These are phyloP conservation scores for Gymnobelideus leadbeateri DNA, from an alignment of 2,113 vertebrate species.

Conservation along the genomic window DNA sequence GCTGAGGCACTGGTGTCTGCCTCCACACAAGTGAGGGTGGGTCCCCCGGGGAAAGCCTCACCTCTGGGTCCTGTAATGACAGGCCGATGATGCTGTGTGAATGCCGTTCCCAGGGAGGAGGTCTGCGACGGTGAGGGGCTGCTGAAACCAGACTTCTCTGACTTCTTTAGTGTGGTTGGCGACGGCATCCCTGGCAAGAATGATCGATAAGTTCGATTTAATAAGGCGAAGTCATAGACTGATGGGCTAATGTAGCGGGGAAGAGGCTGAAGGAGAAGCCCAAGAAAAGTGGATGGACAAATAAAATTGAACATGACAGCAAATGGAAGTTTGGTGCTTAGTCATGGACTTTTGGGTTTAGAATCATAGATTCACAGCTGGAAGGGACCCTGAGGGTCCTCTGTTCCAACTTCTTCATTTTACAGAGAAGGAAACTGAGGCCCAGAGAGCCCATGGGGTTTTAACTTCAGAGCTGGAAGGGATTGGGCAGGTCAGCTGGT, in stretches of 20 bases:
- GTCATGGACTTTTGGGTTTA: background rate
- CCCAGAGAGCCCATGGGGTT: no score
- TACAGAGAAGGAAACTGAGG: background rate
- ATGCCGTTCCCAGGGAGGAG: slow-evolving; percentile 95
- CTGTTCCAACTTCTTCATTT: background rate
- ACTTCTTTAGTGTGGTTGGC: slow-evolving; percentile 97
- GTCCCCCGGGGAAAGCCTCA: slow-evolving; percentile 86
- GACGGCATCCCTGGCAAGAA: slow-evolving; percentile 97
- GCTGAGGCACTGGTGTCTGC: slow-evolving; percentile 6
- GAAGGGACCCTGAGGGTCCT: background rate
- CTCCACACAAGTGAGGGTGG: slow-evolving; percentile 48
- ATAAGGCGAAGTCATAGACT: slow-evolving; percentile 89
- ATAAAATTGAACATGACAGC: slow-evolving; percentile 66
- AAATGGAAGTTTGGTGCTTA: slow-evolving; percentile 57
- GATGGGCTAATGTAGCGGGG: slow-evolving; percentile 88
- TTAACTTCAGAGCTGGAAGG: background rate
- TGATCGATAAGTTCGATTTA: slow-evolving; percentile 91
- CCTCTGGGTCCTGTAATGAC: slow-evolving; percentile 99
- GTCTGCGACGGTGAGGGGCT: slow-evolving; percentile 93
- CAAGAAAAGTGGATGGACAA: slow-evolving; percentile 83
- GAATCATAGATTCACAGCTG: background rate
- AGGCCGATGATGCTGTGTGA: slow-evolving; percentile 98
- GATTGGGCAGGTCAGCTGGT: no score
- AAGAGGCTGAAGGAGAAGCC: slow-evolving; percentile 83
- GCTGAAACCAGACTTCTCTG: slow-evolving; percentile 99